Evolutionary conservation across 1,140 invertebrate genomes (phyloP).

Genomic region (Drosophila setifemur): DNA sequence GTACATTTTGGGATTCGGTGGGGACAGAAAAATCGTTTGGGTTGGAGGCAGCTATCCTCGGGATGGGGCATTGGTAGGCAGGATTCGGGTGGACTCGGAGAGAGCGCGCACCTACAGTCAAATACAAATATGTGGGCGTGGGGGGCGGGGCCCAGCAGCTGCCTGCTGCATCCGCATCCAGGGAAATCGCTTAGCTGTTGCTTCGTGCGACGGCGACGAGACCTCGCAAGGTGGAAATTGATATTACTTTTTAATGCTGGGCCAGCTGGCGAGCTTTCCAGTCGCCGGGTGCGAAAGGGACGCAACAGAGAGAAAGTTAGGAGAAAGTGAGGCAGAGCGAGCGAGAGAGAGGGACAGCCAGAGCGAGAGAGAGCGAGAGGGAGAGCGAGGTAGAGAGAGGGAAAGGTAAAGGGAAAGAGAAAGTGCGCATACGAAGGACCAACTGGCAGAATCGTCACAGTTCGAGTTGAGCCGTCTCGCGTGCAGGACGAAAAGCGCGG

Average conservation of each 20-base stretch:
- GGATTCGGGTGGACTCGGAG: slow-evolving; percentile 8
- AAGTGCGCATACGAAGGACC: slow-evolving; percentile 16
- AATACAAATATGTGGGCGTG: slow-evolving; percentile 59
- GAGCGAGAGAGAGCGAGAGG: slow-evolving; percentile 28
- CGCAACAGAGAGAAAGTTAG: no score
- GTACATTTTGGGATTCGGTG: slow-evolving; percentile 16
- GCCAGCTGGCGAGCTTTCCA: slow-evolving; percentile 66
- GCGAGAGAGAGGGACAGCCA: no score
- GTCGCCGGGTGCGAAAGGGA: slow-evolving; percentile 23
- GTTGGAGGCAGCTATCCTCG: no score
- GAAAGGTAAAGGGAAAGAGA: slow-evolving; percentile 9
- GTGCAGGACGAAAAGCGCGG: slow-evolving; percentile 74
- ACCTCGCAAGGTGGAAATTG: slow-evolving; percentile 76
- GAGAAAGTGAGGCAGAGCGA: background rate
- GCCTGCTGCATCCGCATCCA: slow-evolving; percentile 66
- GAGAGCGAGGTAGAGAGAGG: slow-evolving; percentile 8
- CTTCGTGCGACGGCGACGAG: slow-evolving; percentile 63
- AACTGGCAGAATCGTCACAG: slow-evolving; percentile 62
- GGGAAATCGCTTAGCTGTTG: slow-evolving; percentile 80
- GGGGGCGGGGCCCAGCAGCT: slow-evolving; percentile 53
- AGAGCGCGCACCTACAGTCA: slow-evolving; percentile 69
- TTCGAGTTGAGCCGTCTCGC: slow-evolving; percentile 80
- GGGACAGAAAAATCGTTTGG: slow-evolving; percentile 17
- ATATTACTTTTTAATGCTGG: slow-evolving; percentile 81
- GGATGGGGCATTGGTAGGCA: no score